Evolutionary conservation across 2,113 vertebrate genomes (phyloP).

Genomic region (Gila orcuttii): DNA sequence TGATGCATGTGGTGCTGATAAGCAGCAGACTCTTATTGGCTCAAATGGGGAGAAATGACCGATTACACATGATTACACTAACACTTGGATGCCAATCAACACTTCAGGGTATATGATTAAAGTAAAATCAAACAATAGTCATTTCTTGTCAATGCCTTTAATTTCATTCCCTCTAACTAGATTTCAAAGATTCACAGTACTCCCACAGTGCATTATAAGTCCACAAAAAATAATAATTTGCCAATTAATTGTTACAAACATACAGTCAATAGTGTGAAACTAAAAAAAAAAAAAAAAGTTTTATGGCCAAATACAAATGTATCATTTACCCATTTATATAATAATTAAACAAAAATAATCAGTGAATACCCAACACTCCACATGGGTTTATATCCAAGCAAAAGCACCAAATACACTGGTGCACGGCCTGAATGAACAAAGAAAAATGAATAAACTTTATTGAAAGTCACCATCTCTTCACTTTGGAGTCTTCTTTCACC

Average conservation of each 20-base stretch:
- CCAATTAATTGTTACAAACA: not conserved
- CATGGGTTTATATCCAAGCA: not conserved
- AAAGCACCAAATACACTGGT: not conserved
- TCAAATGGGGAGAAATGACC: not conserved
- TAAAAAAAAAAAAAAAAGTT: not conserved
- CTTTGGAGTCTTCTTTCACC: conserved; percentile 77
- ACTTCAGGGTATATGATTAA: not conserved
- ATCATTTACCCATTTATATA: not conserved
- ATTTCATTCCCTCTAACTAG: not conserved
- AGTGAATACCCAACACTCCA: not conserved
- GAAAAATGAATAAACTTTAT: conserved; percentile 22
- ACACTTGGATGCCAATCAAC: not conserved
- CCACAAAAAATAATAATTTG: not conserved
- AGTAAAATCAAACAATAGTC: not conserved
- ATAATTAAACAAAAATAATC: not conserved
- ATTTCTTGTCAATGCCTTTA: not conserved
- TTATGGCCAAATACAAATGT: not conserved
- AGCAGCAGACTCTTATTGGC: not conserved
- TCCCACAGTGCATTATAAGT: not conserved
- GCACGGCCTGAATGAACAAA: not conserved
- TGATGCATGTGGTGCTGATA: not conserved
- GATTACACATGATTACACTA: not conserved
- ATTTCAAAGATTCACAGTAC: not conserved
- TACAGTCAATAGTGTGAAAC: not conserved
- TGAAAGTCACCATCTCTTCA: conserved; percentile 67